Conservation (phyloP, 1,140 invertebrate species). For the Mamestra configurata region DNA sequence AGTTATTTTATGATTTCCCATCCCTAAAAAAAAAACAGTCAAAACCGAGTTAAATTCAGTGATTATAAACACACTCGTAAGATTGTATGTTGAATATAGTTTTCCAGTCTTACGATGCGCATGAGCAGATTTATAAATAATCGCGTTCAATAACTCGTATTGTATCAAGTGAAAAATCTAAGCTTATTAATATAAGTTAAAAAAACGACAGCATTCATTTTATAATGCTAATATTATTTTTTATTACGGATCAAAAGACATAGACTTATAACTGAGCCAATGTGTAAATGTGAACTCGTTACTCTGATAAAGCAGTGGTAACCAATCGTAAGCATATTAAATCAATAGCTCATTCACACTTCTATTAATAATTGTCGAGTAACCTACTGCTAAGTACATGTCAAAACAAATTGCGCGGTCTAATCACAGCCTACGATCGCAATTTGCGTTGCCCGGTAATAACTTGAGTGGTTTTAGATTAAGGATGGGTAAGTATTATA, state of each 20-base stretch:
- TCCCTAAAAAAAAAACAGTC: too few relatives aligned
- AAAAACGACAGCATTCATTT: neutral
- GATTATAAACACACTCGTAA: too few relatives aligned
- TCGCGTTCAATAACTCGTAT: neutral
- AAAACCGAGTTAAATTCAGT: too few relatives aligned
- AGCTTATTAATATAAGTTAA: neutral
- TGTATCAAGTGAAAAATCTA: neutral
- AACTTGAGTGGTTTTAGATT: constrained; percentile 44
- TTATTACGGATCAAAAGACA: neutral
- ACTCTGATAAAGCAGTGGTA: neutral
- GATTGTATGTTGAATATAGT: too few relatives aligned
- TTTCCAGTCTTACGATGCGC: neutral
- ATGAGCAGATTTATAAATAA: too few relatives aligned
- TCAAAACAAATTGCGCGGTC: constrained; percentile 56
- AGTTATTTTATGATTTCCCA: too few relatives aligned
- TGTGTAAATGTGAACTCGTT: neutral
- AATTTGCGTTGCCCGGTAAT: constrained; percentile 44
- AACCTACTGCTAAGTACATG: constrained; percentile 42
- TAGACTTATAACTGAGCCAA: neutral
- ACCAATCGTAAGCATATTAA: constrained; percentile 17
- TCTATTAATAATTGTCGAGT: constrained; percentile 1
- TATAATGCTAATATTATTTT: constrained; percentile 7
- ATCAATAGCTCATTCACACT: constrained; percentile 40
- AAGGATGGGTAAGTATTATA: constrained; percentile 21
- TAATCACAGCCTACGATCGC: constrained; percentile 51